A percentile compares a stretch with the other conserved stretches of the same genome.
phyloP scores from a whole-genome alignment of 2,797 vertebrate species.

The Nasua narica region DNA sequence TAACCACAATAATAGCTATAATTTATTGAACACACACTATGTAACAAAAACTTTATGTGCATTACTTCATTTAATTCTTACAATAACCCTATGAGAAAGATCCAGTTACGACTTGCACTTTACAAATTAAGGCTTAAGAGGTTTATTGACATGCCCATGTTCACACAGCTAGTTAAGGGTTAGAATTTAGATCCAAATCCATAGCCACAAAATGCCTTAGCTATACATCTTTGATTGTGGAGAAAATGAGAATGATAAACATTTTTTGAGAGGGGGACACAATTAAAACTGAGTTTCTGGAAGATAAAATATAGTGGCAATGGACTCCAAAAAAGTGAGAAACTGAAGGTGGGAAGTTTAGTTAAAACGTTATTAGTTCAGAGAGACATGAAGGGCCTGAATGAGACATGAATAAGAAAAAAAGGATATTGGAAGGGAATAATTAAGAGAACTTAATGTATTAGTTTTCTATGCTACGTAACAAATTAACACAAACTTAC shows the following conservation, averaged over 20 bases:
- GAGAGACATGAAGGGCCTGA: neutral
- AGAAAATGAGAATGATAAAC: neutral
- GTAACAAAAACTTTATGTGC: neutral
- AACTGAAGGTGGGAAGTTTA: neutral
- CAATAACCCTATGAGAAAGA: neutral
- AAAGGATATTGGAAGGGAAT: neutral
- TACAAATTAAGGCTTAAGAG: neutral
- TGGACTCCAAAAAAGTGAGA: neutral
- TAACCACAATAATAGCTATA: neutral
- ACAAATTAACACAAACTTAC: neutral
- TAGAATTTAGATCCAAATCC: conserved; percentile 28
- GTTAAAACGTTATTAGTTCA: neutral
- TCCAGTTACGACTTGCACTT: neutral
- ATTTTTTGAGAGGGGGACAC: neutral
- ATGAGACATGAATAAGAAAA: neutral
- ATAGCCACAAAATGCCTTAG: neutral
- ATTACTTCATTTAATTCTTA: neutral
- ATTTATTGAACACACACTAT: neutral
- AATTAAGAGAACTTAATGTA: neutral
- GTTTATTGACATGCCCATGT: neutral
- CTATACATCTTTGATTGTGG: neutral
- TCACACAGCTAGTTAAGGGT: neutral
- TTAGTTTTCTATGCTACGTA: neutral
- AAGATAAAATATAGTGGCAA: neutral
- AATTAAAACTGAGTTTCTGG: neutral